Evolutionary conservation across 2,888 invertebrate genomes (phyloP), one percentile per base, ranked within the genome.

Genomic region (Leptinotarsa haldemani): DNA sequence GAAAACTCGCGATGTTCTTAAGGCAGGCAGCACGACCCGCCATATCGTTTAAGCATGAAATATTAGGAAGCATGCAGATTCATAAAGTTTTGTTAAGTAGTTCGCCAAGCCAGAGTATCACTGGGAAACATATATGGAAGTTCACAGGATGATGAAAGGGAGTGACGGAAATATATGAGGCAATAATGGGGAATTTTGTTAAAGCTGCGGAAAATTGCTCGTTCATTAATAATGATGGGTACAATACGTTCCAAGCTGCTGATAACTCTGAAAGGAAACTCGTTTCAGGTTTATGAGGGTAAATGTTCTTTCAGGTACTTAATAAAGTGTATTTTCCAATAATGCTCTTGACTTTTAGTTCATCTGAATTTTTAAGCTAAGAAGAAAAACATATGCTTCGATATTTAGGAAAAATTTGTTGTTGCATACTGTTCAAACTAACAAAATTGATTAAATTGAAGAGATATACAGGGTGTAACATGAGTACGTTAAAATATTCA

Each of bases 11-110:
- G 70, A 75, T 71, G 73, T 71, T 68, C 53, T 69, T 52, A 65
- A 63, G 69, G 76, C 73, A 56, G 20, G 22, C 56, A 22, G 15
- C 56, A 56, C 22, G 56, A 56, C 73, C 63, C 65, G 30, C 15
- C 40, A 5, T n/a, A 73, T 75, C 75, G 70, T 71, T 76, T 73
- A 73, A 73, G 73, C 73, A 73, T 75, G 69, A 76, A 76, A 73
- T 76, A 75, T 75, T 68, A 69, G 69, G 66, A 71, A 73, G 68
- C 67, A 74, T 20, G 56, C 22, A 56, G 71, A 75, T 74, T 78
- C 74, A 65, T 73, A 75, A 78, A 77, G 77, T 73, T 76, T 74
- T 22, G 65, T 56, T 50, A 75, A 78, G 74, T 71, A 70, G 69
- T 70, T 68, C 53, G 56, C 46, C 53, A 58, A 75, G 63, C 63